A percentile compares a stretch with the other conserved stretches of the same genome.
phyloP scores from a whole-genome alignment of 2,888 invertebrate genomes.

The Acheta domesticus region DNA sequence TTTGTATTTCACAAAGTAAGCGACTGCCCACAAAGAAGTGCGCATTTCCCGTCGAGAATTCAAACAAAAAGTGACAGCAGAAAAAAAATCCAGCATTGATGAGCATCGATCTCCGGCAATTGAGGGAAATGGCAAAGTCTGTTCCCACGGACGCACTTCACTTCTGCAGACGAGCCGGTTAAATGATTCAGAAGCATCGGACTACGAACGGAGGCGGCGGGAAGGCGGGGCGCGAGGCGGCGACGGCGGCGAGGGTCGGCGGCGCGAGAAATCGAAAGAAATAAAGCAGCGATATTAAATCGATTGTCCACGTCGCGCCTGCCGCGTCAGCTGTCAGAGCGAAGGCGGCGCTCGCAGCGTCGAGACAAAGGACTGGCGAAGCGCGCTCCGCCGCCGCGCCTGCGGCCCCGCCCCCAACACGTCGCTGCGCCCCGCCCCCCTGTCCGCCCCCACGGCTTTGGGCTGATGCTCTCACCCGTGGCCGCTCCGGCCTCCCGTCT shows the following conservation, averaged over 20 bases:
- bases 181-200: neutral
- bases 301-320: slow-evolving; percentile 2
- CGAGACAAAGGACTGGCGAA: neutral
- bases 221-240: neutral
- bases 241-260: neutral
- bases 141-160: neutral
- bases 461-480: too few relatives aligned
- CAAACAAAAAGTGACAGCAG: too few relatives aligned
- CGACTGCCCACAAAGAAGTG: too few relatives aligned
- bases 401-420: neutral
- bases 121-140: neutral
- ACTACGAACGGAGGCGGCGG: neutral
- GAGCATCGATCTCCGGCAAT: too few relatives aligned
- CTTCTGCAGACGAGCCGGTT: neutral
- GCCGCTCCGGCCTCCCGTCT: too few relatives aligned
- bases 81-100: too few relatives aligned
- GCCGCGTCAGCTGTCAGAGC: slow-evolving; percentile 7
- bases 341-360: neutral
- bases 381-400: neutral
- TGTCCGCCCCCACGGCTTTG: too few relatives aligned
- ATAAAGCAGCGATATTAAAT: slow-evolving; percentile 7
- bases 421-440: too few relatives aligned
- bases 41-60: too few relatives aligned
- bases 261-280: neutral
- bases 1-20: too few relatives aligned